Evolutionary conservation across 2,888 invertebrate genomes (phyloP), one percentile per base, ranked within the genome.

Genomic region (Erebia palarica): DNA sequence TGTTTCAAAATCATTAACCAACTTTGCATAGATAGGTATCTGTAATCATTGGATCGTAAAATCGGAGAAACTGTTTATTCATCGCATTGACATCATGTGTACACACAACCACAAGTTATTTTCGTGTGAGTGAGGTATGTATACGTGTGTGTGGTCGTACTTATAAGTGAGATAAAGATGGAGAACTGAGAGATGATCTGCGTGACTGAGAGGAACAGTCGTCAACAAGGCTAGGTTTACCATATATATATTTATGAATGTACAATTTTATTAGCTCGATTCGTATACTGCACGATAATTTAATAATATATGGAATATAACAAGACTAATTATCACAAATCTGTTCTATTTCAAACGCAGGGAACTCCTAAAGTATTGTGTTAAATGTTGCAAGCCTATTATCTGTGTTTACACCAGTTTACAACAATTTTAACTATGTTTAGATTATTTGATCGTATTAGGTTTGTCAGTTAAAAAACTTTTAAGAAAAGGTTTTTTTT

Each of bases 41-140:
- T 86, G 84, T 87, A 86, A 87, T 87, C 90, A 88, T 87, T 91
- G 89, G 88, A 85, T 91, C 91, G 88, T 91, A 90, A 91, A 92
- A 91, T 91, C 87, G 87, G 85, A 91, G 91, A 92, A 91, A 91
- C 90, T 90, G 89, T 92, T 91, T 90, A 90, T 91, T 91, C 89
- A 90, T 89, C 90, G 88, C 88, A 88, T 88, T 87, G 90, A 89
- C 87, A 88, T 82, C 82, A 80, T 75, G 77, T 75, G 78, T 75
- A 82, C 78, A 78, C 82, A 81, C 82, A 84, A 80, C 81, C 74
- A 78, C 73, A 78, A 66, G 79, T 74, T 70, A 73, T 78, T 75
- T 76, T 74, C 68, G 73, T 78, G 81, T 81, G 81, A 82, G 81
- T 73, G 72, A 69, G 72, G 66, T 66, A 63, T 73, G 67, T 70